These are phyloP conservation scores for Aptenodytes forsteri DNA, from an alignment of 2,113 vertebrate genomes.

Conservation along the genomic window DNA sequence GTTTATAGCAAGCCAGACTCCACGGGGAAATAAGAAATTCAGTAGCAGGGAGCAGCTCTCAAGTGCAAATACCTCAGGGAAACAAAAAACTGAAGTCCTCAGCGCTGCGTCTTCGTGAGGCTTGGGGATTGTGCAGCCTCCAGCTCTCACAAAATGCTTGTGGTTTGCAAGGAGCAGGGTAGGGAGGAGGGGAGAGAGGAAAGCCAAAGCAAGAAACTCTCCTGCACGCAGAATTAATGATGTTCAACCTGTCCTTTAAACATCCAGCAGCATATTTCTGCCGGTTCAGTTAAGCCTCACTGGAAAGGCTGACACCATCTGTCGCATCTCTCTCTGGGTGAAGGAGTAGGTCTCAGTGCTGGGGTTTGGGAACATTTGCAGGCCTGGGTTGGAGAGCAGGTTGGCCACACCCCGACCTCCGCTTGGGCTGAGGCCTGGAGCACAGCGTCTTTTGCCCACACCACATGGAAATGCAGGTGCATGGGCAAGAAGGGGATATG, in stretches of 20 bases:
- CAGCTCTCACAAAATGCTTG: not conserved
- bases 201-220: not conserved
- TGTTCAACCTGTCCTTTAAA: slow-evolving; percentile 31
- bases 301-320: slow-evolving; percentile 11
- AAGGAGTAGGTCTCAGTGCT: not conserved
- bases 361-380: not conserved
- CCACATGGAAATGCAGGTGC: not conserved
- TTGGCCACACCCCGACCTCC: not conserved
- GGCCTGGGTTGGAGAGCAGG: not conserved
- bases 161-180: not conserved
- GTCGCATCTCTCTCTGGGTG: not conserved
- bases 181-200: not conserved
- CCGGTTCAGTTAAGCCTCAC: not conserved
- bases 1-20: slow-evolving; percentile 69
- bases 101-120: not conserved
- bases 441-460: accelerated
- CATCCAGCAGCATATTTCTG: not conserved
- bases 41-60: slow-evolving; percentile 51
- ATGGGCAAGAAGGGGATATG: not conserved
- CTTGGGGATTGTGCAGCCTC: not conserved
- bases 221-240: not conserved
- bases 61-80: slow-evolving; percentile 55
- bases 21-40: slow-evolving; percentile 61
- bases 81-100: slow-evolving; percentile 37
- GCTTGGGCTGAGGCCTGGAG: not conserved